Evolutionary conservation across 2,113 vertebrate genomes (phyloP).

Genomic region (Campylorhamphus procurvoides): DNA sequence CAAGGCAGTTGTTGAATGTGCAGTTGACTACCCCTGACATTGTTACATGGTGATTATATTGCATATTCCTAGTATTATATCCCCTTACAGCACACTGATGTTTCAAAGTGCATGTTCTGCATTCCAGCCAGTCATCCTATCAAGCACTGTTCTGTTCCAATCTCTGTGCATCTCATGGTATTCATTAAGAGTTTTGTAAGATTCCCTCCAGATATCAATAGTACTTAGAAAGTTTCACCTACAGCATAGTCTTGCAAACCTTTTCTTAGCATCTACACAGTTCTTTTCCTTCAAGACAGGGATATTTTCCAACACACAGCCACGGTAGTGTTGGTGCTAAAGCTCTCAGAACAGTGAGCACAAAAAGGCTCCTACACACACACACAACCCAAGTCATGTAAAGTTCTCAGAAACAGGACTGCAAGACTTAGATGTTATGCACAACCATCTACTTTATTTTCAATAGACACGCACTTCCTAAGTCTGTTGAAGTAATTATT

Average conservation of each 20-base stretch:
- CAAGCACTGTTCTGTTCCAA: not conserved
- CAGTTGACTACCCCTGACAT: not conserved
- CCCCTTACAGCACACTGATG: not conserved
- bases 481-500: not conserved
- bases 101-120: not conserved
- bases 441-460: not conserved
- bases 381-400: fast-evolving
- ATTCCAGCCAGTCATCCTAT: not conserved
- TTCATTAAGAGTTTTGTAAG: not conserved
- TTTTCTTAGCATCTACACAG: not conserved
- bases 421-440: not conserved
- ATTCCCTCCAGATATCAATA: not conserved
- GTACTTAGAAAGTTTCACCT: not conserved
- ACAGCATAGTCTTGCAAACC: not conserved
- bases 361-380: not conserved
- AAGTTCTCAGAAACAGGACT: not conserved
- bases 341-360: not conserved
- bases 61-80: not conserved
- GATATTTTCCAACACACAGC: not conserved
- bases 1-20: fast-evolving
- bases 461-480: not conserved
- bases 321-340: not conserved
- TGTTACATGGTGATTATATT: not conserved
- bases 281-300: not conserved
- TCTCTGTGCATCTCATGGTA: not conserved